Evolutionary conservation across 2,888 invertebrate genomes (phyloP), one percentile per base, ranked within the genome.

Genomic region (Coremacera marginata): DNA sequence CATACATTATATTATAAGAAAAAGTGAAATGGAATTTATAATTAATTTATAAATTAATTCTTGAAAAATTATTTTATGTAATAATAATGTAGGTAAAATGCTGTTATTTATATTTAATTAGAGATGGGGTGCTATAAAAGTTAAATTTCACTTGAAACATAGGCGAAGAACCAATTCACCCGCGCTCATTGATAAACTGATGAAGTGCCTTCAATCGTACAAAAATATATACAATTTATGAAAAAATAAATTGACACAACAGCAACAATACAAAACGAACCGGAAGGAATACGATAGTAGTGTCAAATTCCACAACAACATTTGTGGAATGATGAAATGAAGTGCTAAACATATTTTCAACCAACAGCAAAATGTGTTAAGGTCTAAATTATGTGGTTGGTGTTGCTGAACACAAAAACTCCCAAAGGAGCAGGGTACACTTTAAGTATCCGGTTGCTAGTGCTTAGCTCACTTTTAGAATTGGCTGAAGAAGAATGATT

Each of bases 271-370:
- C 19, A 0, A 67, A 44, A 34, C 16, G 4, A 19, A 44, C 22
- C 44, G 19, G 44, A 44, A 44, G 44, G 44, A 44, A 34, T 19
- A 5, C 19, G n/a, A 65, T 19, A 34, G 22, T 11, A 67, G 67
- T 67, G 37, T 67, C 67, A 22, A 67, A 67, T 67, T 67, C 44
- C 67, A 34, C 9, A 67, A 19, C 19, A 44, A 67, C 3, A 11
- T 44, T 65, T 34, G 19, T 65, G 4, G 19, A 22, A 19, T 60
- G 11, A 5, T 44, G 44, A 22, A 19, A 9, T 67, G 11, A 44
- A 37, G 37, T 67, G 37, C n/a, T 4, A 44, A 22, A 22, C 14
- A 11, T 44, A 37, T 34, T 4, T 65, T 34, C 37, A 22, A 11
- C 2, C 44, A 22, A 19, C 31, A 31, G 31, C 22, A 19, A 14